Evolutionary conservation across 2,113 vertebrate genomes (phyloP).

Genomic region (Eulemur macaco): DNA sequence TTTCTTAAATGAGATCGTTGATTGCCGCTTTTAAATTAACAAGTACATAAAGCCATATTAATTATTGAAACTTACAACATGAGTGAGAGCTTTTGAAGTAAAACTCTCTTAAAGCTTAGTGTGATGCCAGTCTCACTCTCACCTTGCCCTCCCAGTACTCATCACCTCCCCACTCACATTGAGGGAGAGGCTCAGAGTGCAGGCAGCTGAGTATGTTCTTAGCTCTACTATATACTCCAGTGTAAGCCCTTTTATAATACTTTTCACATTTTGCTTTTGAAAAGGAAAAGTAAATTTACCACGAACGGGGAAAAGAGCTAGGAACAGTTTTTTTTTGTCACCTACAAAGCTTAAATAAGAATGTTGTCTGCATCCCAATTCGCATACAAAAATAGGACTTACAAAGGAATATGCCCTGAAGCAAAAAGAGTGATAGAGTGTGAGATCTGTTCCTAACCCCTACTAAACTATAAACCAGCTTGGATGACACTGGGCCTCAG

Average conservation of each 20-base stretch:
- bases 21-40: neutral
- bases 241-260: neutral
- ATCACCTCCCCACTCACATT: neutral
- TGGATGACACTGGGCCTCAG: neutral
- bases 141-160: neutral
- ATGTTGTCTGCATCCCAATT: neutral
- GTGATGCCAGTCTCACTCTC: neutral
- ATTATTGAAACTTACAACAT: neutral
- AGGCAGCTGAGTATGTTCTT: neutral
- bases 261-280: conserved; percentile 4
- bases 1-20: neutral
- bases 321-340: neutral
- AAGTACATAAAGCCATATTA: neutral
- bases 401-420: neutral
- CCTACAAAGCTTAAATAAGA: neutral
- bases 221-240: neutral
- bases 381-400: neutral
- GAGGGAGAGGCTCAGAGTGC: neutral
- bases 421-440: neutral
- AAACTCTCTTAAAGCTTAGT: neutral
- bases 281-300: neutral
- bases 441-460: neutral
- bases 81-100: neutral
- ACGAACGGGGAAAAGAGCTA: neutral
- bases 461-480: neutral